Conservation (phyloP, 1,140 invertebrate species). For the Lethrus apterus region DNA sequence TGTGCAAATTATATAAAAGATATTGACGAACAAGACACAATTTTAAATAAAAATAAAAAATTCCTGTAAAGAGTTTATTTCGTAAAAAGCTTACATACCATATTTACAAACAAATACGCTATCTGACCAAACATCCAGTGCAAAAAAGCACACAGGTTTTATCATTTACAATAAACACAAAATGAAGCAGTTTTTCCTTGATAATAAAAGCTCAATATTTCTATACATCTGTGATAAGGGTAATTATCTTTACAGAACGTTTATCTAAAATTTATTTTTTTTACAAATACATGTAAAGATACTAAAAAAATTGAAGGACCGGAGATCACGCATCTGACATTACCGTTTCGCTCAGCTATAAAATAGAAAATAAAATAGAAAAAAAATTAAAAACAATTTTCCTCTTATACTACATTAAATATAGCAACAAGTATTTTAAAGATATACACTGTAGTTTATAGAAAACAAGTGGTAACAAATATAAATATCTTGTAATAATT, state of each 20-base stretch:
- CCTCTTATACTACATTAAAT: constrained; percentile 4
- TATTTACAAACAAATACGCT: constrained; percentile 37
- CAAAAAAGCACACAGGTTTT: constrained; percentile 14
- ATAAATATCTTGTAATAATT: constrained; percentile 1
- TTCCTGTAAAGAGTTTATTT: constrained; percentile 36
- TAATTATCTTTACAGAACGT: no score
- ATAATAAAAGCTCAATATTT: constrained; percentile 8
- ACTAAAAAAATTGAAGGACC: background rate
- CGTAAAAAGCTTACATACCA: constrained; percentile 42
- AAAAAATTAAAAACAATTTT: background rate
- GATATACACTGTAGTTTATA: constrained; percentile 10
- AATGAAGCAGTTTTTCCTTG: constrained; percentile 1
- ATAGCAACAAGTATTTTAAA: constrained; percentile 11
- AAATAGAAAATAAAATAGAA: constrained; percentile 4
- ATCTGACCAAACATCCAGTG: constrained; percentile 29
- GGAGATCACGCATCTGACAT: background rate
- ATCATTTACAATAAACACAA: constrained; percentile 6
- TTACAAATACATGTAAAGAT: constrained; percentile 5
- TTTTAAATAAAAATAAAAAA: constrained; percentile 1
- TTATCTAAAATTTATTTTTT: no score
- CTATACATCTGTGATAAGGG: background rate
- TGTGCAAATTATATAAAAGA: background rate
- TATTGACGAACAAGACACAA: background rate
- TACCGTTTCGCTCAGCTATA: background rate
- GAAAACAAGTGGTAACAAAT: constrained; percentile 7